These are phyloP conservation scores for Scomber japonicus DNA, from an alignment of 2,113 vertebrate species.

Conservation along the genomic window DNA sequence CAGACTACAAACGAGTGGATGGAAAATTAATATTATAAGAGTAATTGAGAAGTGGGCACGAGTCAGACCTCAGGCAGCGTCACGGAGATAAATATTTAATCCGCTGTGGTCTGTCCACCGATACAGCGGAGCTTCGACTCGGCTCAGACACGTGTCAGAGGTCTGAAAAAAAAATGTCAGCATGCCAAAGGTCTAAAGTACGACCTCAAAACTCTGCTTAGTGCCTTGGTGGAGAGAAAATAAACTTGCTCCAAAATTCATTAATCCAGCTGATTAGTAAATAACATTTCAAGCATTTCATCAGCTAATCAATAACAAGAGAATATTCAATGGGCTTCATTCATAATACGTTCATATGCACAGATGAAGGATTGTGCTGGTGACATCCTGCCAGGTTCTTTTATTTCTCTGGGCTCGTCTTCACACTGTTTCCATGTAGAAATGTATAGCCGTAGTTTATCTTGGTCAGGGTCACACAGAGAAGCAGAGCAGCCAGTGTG, in stretches of 20 bases:
- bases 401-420: background rate
- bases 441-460: background rate
- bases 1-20: conserved; percentile 57
- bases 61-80: conserved; percentile 31
- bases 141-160: background rate
- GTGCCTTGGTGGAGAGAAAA: background rate
- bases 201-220: background rate
- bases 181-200: background rate
- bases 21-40: conserved; percentile 66
- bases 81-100: conserved; percentile 54
- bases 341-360: background rate
- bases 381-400: background rate
- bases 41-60: conserved; percentile 34
- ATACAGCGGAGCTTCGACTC: background rate
- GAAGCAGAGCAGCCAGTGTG: background rate
- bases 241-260: no score
- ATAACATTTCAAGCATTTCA: conserved; percentile 4
- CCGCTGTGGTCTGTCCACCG: conserved; percentile 21
- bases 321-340: background rate
- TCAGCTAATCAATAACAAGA: conserved; percentile 2
- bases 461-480: background rate
- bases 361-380: background rate
- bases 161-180: conserved; percentile 2
- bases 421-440: background rate
- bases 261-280: conserved; percentile 5